These are phyloP conservation scores for Pandion haliaetus DNA, from an alignment of 2,113 vertebrate species.

Conservation along the genomic window DNA sequence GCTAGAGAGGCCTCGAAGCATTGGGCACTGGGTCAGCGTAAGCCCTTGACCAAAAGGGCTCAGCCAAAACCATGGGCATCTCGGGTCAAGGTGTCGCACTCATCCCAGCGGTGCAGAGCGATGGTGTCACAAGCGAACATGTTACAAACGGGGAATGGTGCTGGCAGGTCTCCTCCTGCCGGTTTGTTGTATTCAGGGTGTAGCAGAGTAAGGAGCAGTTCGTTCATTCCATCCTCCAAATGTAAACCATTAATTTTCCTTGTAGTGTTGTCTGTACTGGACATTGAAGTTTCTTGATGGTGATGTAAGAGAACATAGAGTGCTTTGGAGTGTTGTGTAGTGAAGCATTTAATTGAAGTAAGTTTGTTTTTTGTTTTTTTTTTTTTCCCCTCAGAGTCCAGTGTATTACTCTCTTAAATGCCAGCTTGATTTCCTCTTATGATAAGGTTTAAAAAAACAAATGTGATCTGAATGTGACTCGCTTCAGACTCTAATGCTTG, in stretches of 20 bases:
- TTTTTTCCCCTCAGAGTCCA: not conserved
- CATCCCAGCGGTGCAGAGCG: not conserved
- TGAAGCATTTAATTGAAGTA: constrained; percentile 44
- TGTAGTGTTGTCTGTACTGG: constrained; percentile 46
- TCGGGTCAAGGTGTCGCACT: not conserved
- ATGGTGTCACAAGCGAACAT: not conserved
- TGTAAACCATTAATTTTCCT: constrained; percentile 40
- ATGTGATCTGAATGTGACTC: not conserved
- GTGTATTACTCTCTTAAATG: not conserved
- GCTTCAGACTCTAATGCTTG: not conserved
- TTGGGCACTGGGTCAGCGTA: not conserved
- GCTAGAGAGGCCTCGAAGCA: not conserved
- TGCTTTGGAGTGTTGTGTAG: constrained; percentile 48
- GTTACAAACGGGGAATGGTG: not conserved
- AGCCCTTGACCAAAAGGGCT: not conserved
- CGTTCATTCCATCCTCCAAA: not conserved
- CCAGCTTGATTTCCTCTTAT: not conserved
- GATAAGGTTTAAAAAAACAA: not conserved
- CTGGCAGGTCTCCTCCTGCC: not conserved
- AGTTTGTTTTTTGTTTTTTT: constrained; percentile 11
- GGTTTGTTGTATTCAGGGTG: not conserved
- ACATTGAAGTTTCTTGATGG: constrained; percentile 37
- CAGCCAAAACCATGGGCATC: not conserved
- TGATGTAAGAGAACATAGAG: constrained; percentile 35
- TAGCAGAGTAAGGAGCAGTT: not conserved